Evolutionary conservation across 2,888 invertebrate species (phyloP).

Genomic region (Biston betularia): DNA sequence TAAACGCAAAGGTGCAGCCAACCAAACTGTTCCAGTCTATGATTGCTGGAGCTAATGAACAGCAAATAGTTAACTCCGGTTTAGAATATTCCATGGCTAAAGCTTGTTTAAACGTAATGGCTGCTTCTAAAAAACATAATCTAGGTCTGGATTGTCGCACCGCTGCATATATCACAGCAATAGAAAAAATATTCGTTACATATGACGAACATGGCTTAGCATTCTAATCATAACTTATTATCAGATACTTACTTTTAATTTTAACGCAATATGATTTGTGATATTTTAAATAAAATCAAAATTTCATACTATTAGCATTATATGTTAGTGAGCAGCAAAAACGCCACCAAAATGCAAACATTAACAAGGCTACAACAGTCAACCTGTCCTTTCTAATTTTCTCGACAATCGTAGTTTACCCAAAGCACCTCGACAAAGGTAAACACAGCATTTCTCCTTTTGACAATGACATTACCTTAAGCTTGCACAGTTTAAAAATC

Average conservation of each 20-base stretch:
- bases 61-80: conserved; percentile 94
- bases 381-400: neutral
- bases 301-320: neutral
- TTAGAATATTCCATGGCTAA: conserved; percentile 94
- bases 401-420: conserved; percentile 28
- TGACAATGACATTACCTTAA: conserved; percentile 38
- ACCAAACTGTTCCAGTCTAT: conserved; percentile 89
- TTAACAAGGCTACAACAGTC: neutral
- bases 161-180: conserved; percentile 97
- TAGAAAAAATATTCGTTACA: conserved; percentile 98
- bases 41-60: conserved; percentile 92
- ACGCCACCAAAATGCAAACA: neutral
- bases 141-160: conserved; percentile 94
- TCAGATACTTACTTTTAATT: neutral
- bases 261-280: neutral
- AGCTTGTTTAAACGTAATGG: conserved; percentile 89
- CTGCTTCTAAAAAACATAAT: conserved; percentile 88
- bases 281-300: neutral
- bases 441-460: conserved; percentile 37
- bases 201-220: conserved; percentile 98
- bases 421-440: conserved; percentile 26
- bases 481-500: conserved; percentile 41
- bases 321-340: neutral
- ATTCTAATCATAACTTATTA: conserved; percentile 86
- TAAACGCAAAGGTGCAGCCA: conserved; percentile 84